Base-by-base conservation (phyloP, 1,140 invertebrate genomes). In the Trichonephila inaurata region DNA sequence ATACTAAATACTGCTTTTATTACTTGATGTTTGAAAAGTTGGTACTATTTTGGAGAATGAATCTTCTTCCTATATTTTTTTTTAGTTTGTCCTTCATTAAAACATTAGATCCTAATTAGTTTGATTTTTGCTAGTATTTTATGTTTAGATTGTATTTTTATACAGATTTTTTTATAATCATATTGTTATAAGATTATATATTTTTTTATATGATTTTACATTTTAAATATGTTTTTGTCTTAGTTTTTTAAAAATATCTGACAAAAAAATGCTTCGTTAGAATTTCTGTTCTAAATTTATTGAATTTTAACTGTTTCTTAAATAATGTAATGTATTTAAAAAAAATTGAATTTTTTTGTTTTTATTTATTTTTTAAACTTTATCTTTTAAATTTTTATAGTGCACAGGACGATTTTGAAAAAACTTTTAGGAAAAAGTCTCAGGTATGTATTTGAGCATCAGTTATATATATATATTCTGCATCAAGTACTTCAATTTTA, bases 381-480 rank as follows among this genome's bases (percentile, higher is more conserved):
- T 19, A 44, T 19, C n/a, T 51, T 69, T 33, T 24, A 28, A 83
- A 7, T 66, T 69, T 12, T 81, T 93, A 3, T 40, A 93, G 92
- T 93, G 92, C 62, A 16, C 92, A 93, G 92, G 92, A 93, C 44
- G 92, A 87, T 93, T 93, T 93, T 93, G 92, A 93, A 64, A 88
- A 88, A 19, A 40, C 92, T 33, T 93, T 93, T 93, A 72, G 66
- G 21, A 93, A 88, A 64, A 93, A 93, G 19, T 93, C 92, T 51
- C 61, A 88, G 44, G 92, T 93, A 89, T 88, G 66, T 44, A 21
- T 62, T 51, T 58, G 44, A 44, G 28, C 51, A 24, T 69, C 0
- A n/a, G 62, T 2, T 89, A 12, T 88, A 44, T 66, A 44, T 66
- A 24, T 24, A 40, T 44, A 66, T 66, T 28, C 24, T 24, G 19